phyloP scores from a whole-genome alignment of 1,140 invertebrate species.

The Yoshiicerus persimilis region DNA sequence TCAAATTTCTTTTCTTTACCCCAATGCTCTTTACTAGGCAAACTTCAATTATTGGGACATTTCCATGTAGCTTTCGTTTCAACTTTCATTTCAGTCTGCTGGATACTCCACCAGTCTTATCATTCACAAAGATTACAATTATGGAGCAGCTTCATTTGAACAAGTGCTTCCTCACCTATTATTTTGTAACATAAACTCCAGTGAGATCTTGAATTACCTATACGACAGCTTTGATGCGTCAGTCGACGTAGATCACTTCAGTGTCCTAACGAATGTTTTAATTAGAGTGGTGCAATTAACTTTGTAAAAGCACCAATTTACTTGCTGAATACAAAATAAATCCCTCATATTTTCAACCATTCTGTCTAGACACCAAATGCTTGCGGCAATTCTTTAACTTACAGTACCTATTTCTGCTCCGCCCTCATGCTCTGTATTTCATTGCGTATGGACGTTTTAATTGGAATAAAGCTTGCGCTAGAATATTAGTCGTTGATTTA shows the following conservation, averaged over 20 bases:
- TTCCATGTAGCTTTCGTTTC: background rate
- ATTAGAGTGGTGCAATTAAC: background rate
- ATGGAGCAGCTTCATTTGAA: background rate
- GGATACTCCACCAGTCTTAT: background rate
- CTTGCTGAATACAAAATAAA: background rate
- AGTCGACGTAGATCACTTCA: background rate
- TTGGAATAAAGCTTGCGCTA: too few relatives aligned
- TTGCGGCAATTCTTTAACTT: too few relatives aligned
- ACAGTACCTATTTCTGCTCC: too few relatives aligned
- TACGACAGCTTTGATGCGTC: background rate
- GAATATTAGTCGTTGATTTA: too few relatives aligned
- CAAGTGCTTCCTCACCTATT: background rate
- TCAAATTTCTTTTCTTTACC: slow-evolving; percentile 12
- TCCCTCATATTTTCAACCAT: background rate
- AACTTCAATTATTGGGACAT: background rate
- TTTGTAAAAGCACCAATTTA: background rate
- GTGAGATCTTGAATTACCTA: background rate
- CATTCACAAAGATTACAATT: background rate
- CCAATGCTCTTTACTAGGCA: background rate
- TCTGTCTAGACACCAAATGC: too few relatives aligned
- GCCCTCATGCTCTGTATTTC: too few relatives aligned
- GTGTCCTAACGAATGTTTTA: background rate
- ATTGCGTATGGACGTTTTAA: too few relatives aligned
- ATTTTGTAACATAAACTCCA: background rate
- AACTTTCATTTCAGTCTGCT: background rate